Evolutionary conservation across 2,113 vertebrate species (phyloP).

Genomic region (Nymphicus hollandicus): DNA sequence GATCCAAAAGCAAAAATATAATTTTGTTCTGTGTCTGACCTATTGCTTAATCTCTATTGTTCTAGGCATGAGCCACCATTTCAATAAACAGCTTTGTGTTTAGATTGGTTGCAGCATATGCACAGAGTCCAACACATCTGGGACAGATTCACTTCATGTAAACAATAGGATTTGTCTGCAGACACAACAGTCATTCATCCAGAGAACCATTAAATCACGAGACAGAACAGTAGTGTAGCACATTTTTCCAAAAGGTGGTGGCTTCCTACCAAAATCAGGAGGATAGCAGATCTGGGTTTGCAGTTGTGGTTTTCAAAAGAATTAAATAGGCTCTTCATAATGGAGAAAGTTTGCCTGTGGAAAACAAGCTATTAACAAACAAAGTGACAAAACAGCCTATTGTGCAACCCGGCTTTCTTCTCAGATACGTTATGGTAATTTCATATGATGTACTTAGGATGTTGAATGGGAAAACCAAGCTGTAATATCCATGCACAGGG

Average conservation of each 20-base stretch:
- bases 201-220: not conserved
- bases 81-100: not conserved
- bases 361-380: not conserved
- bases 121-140: not conserved
- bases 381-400: not conserved
- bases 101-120: not conserved
- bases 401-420: not conserved
- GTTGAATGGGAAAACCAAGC: not conserved
- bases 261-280: not conserved
- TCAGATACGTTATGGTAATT: not conserved
- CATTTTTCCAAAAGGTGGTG: not conserved
- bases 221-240: not conserved
- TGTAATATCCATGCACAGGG: not conserved
- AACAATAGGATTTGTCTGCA: constrained; percentile 9
- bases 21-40: not conserved
- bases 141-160: not conserved
- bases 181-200: not conserved
- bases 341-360: not conserved
- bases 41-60: not conserved
- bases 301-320: not conserved
- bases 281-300: not conserved
- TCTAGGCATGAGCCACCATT: not conserved
- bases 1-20: not conserved
- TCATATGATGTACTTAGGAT: not conserved
- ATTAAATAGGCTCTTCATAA: not conserved